Conservation (phyloP, 2,113 vertebrate genomes). For the Meles meles region DNA sequence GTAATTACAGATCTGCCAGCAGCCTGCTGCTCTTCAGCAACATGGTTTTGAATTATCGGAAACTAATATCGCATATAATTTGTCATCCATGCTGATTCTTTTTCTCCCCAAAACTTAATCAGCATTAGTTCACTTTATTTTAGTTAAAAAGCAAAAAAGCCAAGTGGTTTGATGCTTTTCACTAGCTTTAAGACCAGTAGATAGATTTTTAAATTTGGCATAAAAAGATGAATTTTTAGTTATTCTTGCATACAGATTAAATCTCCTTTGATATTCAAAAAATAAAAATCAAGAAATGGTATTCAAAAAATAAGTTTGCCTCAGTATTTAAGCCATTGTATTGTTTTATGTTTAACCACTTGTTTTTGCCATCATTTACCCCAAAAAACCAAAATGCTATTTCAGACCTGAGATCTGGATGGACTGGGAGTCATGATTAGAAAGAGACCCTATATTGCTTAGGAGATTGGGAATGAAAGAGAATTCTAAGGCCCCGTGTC, state of each 20-base stretch:
- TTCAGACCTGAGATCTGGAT: background rate
- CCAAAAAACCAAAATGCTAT: background rate
- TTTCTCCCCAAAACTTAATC: background rate
- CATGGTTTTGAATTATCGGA: background rate
- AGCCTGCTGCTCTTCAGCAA: background rate
- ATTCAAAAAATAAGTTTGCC: background rate
- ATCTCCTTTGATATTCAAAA: background rate
- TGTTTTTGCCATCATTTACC: background rate
- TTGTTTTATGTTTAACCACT: background rate
- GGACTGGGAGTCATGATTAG: background rate
- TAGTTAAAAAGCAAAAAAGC: constrained; percentile 47
- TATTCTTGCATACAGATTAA: background rate
- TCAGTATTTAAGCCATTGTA: background rate
- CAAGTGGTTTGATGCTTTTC: background rate
- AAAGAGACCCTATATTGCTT: background rate
- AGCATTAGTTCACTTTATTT: constrained; percentile 31
- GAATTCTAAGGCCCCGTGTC: no score
- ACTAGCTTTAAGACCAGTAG: constrained; percentile 28
- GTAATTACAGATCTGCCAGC: constrained; percentile 17
- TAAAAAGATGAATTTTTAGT: constrained; percentile 28
- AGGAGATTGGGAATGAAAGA: background rate
- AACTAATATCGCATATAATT: background rate
- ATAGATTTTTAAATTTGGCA: background rate
- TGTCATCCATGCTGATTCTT: background rate
- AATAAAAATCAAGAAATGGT: background rate